These are phyloP conservation scores for Aromia moschata DNA, from an alignment of 2,888 invertebrate genomes.

Conservation along the genomic window DNA sequence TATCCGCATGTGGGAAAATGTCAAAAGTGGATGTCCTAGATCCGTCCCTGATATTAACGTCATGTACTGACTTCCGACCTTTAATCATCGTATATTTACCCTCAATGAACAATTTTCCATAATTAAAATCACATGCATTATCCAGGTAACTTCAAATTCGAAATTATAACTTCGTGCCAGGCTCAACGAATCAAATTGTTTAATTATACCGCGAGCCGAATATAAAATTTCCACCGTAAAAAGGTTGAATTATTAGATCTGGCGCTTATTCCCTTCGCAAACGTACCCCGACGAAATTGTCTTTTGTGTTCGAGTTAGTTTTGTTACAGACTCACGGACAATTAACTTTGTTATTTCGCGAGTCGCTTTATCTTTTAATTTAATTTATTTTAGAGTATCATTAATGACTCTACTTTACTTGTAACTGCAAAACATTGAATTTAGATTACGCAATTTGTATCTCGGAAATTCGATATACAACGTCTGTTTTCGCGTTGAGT, in stretches of 20 bases:
- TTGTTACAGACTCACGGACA: conserved; percentile 2
- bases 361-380: conserved; percentile 7
- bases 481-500: conserved; percentile 5
- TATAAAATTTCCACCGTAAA: conserved; percentile 9
- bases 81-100: no score
- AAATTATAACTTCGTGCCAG: no score
- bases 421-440: conserved; percentile 9
- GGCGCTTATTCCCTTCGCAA: not conserved
- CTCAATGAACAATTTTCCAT: no score
- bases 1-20: no score
- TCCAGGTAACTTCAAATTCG: no score
- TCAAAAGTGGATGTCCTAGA: no score
- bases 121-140: no score
- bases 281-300: conserved; percentile 4
- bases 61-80: no score
- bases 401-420: conserved; percentile 9
- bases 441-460: conserved; percentile 13
- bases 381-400: conserved; percentile 9
- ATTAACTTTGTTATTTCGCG: conserved; percentile 16
- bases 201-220: conserved; percentile 10
- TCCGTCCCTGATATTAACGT: no score
- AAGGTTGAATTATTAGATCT: conserved; percentile 7
- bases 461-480: conserved; percentile 9
- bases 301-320: conserved; percentile 5
- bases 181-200: conserved; percentile 11